Base-by-base conservation (phyloP, 1,140 invertebrate species). In the Luehdorfia chinensis region DNA sequence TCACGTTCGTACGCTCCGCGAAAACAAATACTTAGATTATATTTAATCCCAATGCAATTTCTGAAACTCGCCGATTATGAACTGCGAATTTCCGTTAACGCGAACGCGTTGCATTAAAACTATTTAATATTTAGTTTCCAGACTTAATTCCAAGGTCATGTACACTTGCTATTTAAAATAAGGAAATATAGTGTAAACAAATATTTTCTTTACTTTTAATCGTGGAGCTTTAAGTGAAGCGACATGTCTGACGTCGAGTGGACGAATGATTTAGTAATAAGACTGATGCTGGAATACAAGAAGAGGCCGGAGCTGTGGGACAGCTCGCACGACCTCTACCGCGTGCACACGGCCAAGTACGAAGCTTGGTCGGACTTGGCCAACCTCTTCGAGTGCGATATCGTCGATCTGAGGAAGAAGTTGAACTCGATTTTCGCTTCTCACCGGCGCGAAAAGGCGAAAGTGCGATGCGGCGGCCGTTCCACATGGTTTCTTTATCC, bases 341-440 rank as follows among this genome's bases (percentile, higher is more conserved):
- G 75, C 2, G 66, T 68, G 0, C 70, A 75, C 11, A 64, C 66
- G 0, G 62, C 68, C 1, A 84, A 80, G 18, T 78, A 80, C 37
- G 78, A 77, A 5, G 76, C 83, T 0, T 86, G 70, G 75, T 52
- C 53, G 2, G 60, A 73, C 1, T n/a, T 86, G 4, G 79, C 79
- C 8, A 47, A 50, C 4, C 19, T 47, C 0, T 83, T 80, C 51
- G 59, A 77, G 1, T 84, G 78, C 32, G 75, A 83, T 5, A 65
- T 84, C 2, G 41, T 55, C 0, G 75, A 83, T 32, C 25, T 86
- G 43, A 39, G 65, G 9, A 83, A 76, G 66, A 86, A 86, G 23
- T 47, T 86, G 32, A 80, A 80, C 49, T 84, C 79, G 1, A 56
- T 86, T 2, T 75, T 84, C 33, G 83, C 83, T 0, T 86, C 83